Evolutionary conservation across 1,140 invertebrate genomes (phyloP).

Genomic region (Eupristina koningsbergeri): DNA sequence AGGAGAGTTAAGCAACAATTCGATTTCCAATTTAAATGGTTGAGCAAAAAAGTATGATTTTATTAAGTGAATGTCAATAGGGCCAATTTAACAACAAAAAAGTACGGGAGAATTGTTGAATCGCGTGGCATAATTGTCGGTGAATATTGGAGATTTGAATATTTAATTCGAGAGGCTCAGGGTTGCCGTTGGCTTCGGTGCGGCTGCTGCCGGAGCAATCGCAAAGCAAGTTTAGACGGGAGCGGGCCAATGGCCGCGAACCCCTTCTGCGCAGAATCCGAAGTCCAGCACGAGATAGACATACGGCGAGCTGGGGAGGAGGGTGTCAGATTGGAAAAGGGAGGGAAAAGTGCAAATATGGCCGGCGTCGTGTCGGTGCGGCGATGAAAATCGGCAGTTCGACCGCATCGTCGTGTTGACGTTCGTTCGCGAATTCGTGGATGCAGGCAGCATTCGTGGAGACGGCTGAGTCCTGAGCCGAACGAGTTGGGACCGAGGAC

Average conservation of each 20-base stretch:
- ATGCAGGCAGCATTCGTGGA: not conserved
- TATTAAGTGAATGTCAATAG: too few species aligned
- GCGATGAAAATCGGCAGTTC: slow-evolving; percentile 31
- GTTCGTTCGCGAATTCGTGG: not conserved
- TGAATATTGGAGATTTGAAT: too few species aligned
- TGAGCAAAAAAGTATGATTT: too few species aligned
- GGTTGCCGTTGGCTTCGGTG: too few species aligned
- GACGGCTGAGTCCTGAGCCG: not conserved
- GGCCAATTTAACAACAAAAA: too few species aligned
- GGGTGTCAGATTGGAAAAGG: slow-evolving; percentile 24
- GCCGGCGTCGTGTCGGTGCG: slow-evolving; percentile 38
- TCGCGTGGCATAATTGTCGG: too few species aligned
- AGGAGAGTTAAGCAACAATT: too few species aligned
- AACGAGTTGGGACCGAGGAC: not conserved
- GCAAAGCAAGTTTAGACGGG: too few species aligned
- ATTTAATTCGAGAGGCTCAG: too few species aligned
- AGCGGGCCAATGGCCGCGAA: not conserved
- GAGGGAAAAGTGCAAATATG: slow-evolving; percentile 49
- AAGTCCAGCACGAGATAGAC: not conserved
- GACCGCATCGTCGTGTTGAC: not conserved
- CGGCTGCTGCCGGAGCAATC: too few species aligned
- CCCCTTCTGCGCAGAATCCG: not conserved
- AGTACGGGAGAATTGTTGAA: too few species aligned
- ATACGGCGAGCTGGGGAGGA: not conserved
- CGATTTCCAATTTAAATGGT: too few species aligned